Conservation (phyloP, 2,797 vertebrate genomes). For the Karalla daura region DNA sequence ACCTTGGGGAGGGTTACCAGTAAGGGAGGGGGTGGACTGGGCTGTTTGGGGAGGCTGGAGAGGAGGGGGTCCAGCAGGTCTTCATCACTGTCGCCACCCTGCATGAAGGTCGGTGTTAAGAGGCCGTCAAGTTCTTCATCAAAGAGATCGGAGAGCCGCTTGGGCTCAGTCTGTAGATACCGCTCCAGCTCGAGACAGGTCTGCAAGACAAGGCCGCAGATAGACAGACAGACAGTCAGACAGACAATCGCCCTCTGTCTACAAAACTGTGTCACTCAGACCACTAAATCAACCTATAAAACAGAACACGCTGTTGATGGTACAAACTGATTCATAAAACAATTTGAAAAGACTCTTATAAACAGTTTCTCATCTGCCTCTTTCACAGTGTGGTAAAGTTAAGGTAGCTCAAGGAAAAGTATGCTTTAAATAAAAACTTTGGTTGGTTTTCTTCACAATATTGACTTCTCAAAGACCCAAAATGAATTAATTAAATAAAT, state of each 20-base stretch:
- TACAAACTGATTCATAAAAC: neutral
- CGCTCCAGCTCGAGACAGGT: constrained; percentile 95
- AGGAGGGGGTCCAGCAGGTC: constrained; percentile 88
- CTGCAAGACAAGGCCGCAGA: constrained; percentile 77
- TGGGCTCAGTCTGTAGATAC: constrained; percentile 94
- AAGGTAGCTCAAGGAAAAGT: neutral
- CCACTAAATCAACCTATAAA: neutral
- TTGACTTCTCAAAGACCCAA: constrained; percentile 1
- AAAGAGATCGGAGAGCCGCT: constrained; percentile 91
- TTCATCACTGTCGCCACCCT: constrained; percentile 86
- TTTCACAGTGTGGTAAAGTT: neutral
- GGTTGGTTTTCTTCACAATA: neutral
- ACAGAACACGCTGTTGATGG: neutral
- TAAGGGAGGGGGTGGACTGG: constrained; percentile 84
- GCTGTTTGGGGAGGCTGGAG: constrained; percentile 83
- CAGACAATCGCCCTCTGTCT: too few species aligned
- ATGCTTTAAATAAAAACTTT: too few species aligned
- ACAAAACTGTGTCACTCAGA: neutral
- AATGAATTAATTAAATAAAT: constrained; percentile 45
- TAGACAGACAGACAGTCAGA: constrained; percentile 29
- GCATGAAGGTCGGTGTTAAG: constrained; percentile 87
- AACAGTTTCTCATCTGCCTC: neutral
- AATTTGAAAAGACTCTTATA: neutral
- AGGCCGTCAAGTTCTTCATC: constrained; percentile 93
- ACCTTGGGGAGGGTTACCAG: constrained; percentile 89